These are phyloP conservation scores for Polypterus senegalus DNA, from an alignment of 2,113 vertebrate species.

Conservation along the genomic window DNA sequence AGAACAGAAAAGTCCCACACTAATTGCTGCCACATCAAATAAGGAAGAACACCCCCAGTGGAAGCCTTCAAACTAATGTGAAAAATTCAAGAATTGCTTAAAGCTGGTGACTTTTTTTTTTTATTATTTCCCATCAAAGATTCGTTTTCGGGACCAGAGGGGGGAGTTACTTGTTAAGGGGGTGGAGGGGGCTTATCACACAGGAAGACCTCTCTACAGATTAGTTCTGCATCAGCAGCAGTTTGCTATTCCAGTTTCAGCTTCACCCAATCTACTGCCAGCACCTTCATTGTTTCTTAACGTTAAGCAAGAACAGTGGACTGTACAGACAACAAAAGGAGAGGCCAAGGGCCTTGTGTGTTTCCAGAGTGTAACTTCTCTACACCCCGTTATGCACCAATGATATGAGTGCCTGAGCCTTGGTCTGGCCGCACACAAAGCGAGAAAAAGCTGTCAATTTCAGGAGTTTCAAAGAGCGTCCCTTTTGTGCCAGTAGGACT, in stretches of 20 bases:
- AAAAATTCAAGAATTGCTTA: slow-evolving; percentile 43
- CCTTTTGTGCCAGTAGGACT: slow-evolving; percentile 51
- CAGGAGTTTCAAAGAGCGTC: slow-evolving; percentile 51
- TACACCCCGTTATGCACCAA: slow-evolving; percentile 52
- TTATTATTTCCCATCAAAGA: slow-evolving; percentile 49
- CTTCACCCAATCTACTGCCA: slow-evolving; percentile 54
- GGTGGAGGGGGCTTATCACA: slow-evolving; percentile 37
- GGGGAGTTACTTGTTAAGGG: slow-evolving; percentile 3
- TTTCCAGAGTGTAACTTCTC: slow-evolving; percentile 45
- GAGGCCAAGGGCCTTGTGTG: slow-evolving; percentile 31
- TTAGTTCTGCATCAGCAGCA: slow-evolving; percentile 70
- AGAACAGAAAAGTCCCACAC: slow-evolving; percentile 61
- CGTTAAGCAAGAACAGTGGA: slow-evolving; percentile 46
- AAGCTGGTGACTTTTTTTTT: slow-evolving; percentile 30
- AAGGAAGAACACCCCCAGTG: slow-evolving; percentile 47
- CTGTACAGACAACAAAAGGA: slow-evolving; percentile 35
- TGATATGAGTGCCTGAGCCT: slow-evolving; percentile 51
- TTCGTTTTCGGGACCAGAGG: slow-evolving; percentile 44
- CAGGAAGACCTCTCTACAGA: slow-evolving; percentile 60
- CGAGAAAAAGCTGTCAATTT: slow-evolving; percentile 58
- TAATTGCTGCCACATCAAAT: slow-evolving; percentile 88
- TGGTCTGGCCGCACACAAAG: slow-evolving; percentile 39
- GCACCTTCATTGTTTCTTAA: slow-evolving; percentile 55
- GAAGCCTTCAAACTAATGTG: slow-evolving; percentile 56
- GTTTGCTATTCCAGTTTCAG: slow-evolving; percentile 58